Evolutionary conservation across 2,113 vertebrate genomes (phyloP).

Genomic region (Pelodiscus sinensis): DNA sequence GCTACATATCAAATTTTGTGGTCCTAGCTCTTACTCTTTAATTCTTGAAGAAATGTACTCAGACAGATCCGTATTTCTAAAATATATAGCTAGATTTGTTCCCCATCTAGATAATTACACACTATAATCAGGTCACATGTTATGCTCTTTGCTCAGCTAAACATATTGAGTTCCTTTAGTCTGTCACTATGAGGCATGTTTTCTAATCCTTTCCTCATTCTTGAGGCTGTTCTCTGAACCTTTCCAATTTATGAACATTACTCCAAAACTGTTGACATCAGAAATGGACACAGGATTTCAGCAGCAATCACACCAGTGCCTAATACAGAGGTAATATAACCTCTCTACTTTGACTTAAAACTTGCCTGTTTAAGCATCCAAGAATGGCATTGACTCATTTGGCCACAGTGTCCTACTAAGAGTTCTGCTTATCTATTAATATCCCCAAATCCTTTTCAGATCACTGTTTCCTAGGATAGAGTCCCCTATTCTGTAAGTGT

Average conservation of each 20-base stretch:
- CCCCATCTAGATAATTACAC: rapidly evolving
- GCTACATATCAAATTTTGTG: too few species aligned
- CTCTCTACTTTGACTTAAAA: neutral
- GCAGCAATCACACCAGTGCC: neutral
- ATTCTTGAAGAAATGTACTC: too few species aligned
- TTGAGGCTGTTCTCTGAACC: neutral
- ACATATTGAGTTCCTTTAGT: neutral
- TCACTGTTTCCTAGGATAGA: neutral
- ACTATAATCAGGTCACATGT: neutral
- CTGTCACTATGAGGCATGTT: neutral
- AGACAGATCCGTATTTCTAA: too few species aligned
- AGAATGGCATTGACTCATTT: neutral
- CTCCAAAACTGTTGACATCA: neutral
- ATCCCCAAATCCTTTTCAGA: neutral
- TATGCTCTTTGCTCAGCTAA: neutral
- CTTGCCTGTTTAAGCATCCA: neutral
- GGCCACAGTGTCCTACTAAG: neutral
- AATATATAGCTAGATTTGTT: neutral
- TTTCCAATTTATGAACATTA: neutral
- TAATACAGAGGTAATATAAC: neutral
- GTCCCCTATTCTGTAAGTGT: neutral
- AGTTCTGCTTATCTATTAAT: neutral
- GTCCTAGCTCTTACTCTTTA: too few species aligned
- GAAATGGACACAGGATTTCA: neutral
- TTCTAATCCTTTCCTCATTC: neutral